A percentile compares a stretch with the other conserved stretches of the same genome.
phyloP scores from a whole-genome alignment of 2,797 vertebrate species.

The Melanotaenia nigrans region DNA sequence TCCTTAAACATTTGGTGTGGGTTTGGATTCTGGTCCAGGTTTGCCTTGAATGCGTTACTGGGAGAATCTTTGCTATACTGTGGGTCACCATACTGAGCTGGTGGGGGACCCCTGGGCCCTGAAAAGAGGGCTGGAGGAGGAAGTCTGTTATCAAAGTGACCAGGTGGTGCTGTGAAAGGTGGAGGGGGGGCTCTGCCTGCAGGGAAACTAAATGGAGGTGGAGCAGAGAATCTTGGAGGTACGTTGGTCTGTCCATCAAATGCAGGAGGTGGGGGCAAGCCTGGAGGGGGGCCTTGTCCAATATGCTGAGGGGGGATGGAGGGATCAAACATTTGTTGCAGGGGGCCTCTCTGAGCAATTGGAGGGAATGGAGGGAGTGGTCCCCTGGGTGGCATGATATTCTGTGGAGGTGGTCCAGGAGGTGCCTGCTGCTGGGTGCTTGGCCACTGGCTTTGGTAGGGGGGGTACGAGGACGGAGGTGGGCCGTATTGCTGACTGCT shows the following conservation, averaged over 20 bases:
- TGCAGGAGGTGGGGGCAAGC: slow-evolving; percentile 69
- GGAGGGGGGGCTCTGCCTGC: slow-evolving; percentile 86
- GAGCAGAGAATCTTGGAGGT: slow-evolving; percentile 84
- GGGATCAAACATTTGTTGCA: slow-evolving; percentile 86
- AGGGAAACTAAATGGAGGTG: slow-evolving; percentile 89
- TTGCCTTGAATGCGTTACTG: slow-evolving; percentile 74
- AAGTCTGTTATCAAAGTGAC: slow-evolving; percentile 86
- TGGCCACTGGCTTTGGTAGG: slow-evolving; percentile 84
- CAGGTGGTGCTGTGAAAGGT: slow-evolving; percentile 79
- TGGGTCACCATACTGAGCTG: slow-evolving; percentile 86
- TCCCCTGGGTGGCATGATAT: slow-evolving; percentile 79
- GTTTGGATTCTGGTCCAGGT: slow-evolving; percentile 73
- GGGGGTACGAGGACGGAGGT: slow-evolving; percentile 70
- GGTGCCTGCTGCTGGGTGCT: slow-evolving; percentile 75
- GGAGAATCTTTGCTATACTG: slow-evolving; percentile 78
- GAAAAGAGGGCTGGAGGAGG: slow-evolving; percentile 85
- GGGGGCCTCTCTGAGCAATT: slow-evolving; percentile 83
- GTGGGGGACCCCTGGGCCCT: slow-evolving; percentile 85
- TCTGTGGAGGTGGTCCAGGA: slow-evolving; percentile 75
- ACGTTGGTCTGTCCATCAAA: slow-evolving; percentile 86
- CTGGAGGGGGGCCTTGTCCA: slow-evolving; percentile 81
- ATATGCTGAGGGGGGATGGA: slow-evolving; percentile 81
- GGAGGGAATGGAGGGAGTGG: slow-evolving; percentile 75
- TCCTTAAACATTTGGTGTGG: slow-evolving; percentile 74
- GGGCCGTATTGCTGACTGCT: slow-evolving; percentile 73